Percentiles rank a stretch among this genome's conserved stretches.
Conservation (phyloP, 1,140 invertebrate genomes). For the Archivesica marissinica region DNA sequence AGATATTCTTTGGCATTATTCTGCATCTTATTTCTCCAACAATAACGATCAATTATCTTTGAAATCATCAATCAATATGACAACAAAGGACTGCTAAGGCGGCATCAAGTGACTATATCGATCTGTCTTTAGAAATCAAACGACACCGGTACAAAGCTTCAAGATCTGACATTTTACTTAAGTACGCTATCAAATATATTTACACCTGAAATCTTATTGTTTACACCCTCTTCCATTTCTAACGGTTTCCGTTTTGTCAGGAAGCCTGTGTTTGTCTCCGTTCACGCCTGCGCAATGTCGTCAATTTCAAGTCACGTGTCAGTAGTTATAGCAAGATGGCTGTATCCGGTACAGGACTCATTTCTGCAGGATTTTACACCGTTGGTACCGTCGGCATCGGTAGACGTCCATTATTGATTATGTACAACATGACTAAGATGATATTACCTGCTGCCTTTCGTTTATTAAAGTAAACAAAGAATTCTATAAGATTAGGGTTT, state of each 20-base stretch:
- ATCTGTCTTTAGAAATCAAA: slow-evolving; percentile 12
- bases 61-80: slow-evolving; percentile 24
- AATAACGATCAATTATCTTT: slow-evolving; percentile 42
- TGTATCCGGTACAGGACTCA: slow-evolving; percentile 19
- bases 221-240: slow-evolving; percentile 45
- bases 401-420: background rate
- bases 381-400: too few relatives aligned
- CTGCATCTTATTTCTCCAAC: slow-evolving; percentile 24
- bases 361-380: background rate
- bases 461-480: too few relatives aligned
- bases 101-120: slow-evolving; percentile 43
- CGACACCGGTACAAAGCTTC: background rate
- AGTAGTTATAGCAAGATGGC: slow-evolving; percentile 33
- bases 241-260: slow-evolving; percentile 38
- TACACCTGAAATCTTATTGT: slow-evolving; percentile 45
- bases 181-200: slow-evolving; percentile 42
- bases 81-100: slow-evolving; percentile 24
- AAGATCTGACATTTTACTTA: slow-evolving; percentile 41
- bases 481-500: too few relatives aligned
- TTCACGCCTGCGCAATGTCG: slow-evolving; percentile 10
- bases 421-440: too few relatives aligned
- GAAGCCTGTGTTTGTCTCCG: slow-evolving; percentile 35
- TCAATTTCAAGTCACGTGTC: slow-evolving; percentile 38
- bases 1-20: slow-evolving; percentile 10
- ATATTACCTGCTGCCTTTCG: too few relatives aligned